Percentiles rank a stretch among this genome's conserved stretches.
phyloP scores from a whole-genome alignment of 2,797 vertebrate genomes.

The Gymnothorax javanicus region DNA sequence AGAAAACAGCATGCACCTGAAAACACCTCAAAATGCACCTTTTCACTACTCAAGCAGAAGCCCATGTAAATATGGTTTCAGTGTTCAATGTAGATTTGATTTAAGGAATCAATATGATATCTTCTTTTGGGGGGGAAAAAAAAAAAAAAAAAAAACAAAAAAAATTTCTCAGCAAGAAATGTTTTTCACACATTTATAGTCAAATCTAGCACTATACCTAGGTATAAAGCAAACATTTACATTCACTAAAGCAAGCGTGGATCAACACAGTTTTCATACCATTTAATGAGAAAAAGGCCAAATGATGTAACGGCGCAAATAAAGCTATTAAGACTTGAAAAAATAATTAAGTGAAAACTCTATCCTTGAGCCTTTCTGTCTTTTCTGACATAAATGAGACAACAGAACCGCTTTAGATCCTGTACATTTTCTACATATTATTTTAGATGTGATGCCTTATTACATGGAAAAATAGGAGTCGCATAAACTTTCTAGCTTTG shows the following conservation, averaged over 20 bases:
- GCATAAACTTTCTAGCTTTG: background rate
- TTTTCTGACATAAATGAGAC: background rate
- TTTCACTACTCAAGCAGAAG: background rate
- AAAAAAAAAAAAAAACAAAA: too few species aligned
- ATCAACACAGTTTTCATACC: background rate
- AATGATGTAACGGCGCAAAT: background rate
- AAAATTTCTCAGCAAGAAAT: background rate
- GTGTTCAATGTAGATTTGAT: background rate
- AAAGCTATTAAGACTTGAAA: background rate
- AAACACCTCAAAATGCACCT: constrained; percentile 1
- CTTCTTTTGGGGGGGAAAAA: background rate
- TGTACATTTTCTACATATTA: constrained; percentile 10
- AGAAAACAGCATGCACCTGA: background rate
- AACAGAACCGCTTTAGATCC: background rate
- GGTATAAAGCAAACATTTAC: background rate
- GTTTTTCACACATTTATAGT: background rate
- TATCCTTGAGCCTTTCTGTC: background rate
- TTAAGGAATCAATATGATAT: background rate
- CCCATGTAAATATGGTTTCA: background rate
- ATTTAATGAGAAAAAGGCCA: background rate
- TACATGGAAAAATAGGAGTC: constrained; percentile 1
- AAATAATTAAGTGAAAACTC: background rate
- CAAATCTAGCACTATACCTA: background rate
- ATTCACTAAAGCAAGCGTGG: background rate
- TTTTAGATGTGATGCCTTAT: background rate